Conservation (phyloP, 2,113 vertebrate genomes). For the Myrmecophaga tridactyla region DNA sequence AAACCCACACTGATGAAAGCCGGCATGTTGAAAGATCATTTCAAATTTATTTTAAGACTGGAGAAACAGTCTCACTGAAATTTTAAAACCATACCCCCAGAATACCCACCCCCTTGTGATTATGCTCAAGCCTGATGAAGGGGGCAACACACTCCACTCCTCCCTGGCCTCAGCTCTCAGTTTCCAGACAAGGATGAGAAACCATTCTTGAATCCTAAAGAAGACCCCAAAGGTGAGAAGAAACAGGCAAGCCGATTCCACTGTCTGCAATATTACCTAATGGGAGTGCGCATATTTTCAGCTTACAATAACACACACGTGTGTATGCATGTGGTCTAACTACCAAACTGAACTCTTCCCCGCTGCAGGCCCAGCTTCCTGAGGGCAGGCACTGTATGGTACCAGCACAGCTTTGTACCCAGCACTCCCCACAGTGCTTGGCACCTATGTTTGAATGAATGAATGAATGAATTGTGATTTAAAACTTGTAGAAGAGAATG, state of each 20-base stretch:
- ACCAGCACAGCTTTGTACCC: too few relatives aligned
- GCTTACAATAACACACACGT: neutral
- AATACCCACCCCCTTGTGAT: too few relatives aligned
- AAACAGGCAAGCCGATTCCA: neutral
- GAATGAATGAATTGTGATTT: neutral
- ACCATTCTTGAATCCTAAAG: neutral
- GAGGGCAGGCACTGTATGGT: neutral
- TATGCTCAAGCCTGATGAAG: neutral
- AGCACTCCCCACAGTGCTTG: neutral
- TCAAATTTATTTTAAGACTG: conserved; percentile 41
- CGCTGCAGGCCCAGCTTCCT: neutral
- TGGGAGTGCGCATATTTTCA: neutral
- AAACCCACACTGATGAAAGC: conserved; percentile 52
- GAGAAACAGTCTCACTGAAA: conserved; percentile 2
- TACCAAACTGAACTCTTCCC: too few relatives aligned
- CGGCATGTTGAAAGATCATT: neutral
- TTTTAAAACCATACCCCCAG: too few relatives aligned
- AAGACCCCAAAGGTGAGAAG: neutral
- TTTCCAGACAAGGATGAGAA: neutral
- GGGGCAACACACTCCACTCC: neutral
- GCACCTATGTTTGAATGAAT: neutral
- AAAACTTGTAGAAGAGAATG: neutral
- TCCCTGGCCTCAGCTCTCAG: neutral
- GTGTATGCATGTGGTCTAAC: neutral
- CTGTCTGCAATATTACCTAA: neutral